A percentile compares a stretch with the other conserved stretches of the same genome.
Conservation (phyloP, 2,888 invertebrate genomes). For the Geotrupes spiniger region DNA sequence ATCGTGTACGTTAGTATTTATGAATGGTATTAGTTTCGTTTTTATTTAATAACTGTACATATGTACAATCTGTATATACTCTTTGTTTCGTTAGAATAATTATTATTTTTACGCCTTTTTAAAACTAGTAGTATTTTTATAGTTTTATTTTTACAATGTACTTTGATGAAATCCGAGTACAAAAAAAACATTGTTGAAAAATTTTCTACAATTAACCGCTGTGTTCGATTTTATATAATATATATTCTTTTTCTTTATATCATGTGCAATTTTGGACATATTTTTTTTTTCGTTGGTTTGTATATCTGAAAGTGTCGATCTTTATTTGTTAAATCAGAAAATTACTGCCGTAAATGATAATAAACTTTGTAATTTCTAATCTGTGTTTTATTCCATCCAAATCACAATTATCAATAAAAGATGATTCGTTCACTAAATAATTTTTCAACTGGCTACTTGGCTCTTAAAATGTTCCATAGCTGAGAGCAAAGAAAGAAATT, state of each 20-base stretch:
- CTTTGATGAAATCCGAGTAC: slow-evolving; percentile 11
- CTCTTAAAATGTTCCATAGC: no score
- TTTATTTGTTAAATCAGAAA: slow-evolving; percentile 14
- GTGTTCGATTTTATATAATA: slow-evolving; percentile 31
- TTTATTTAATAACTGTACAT: neutral
- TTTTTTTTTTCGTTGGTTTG: slow-evolving; percentile 11
- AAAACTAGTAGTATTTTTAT: slow-evolving; percentile 6
- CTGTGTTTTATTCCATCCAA: slow-evolving; percentile 2
- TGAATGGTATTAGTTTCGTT: neutral
- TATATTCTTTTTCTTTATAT: slow-evolving; percentile 19
- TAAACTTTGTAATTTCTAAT: slow-evolving; percentile 22
- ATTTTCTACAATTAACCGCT: slow-evolving; percentile 25
- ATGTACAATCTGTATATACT: neutral
- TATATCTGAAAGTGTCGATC: slow-evolving; percentile 13
- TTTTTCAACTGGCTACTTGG: no score
- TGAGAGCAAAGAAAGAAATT: no score
- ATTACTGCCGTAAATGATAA: slow-evolving; percentile 24
- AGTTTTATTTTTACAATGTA: slow-evolving; percentile 11
- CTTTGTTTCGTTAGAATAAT: slow-evolving; percentile 7
- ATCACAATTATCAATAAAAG: no score
- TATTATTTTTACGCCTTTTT: slow-evolving; percentile 11
- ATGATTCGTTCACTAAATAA: no score
- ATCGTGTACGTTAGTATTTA: slow-evolving; percentile 5
- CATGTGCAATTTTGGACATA: slow-evolving; percentile 17
- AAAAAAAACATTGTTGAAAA: slow-evolving; percentile 13